Conservation (phyloP, 2,888 invertebrate species). For the Chrysina gloriosa region DNA sequence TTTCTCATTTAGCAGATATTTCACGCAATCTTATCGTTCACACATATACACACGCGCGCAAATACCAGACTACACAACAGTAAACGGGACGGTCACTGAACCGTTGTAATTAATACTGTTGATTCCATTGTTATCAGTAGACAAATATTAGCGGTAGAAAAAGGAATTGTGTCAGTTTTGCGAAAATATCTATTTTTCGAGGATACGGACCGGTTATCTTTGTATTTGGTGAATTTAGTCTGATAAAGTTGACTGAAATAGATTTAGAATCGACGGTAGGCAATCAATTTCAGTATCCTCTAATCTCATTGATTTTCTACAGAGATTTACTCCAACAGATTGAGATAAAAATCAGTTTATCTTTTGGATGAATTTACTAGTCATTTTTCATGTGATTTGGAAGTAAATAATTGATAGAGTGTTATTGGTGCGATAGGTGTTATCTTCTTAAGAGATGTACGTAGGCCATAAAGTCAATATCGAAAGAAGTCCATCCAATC, state of each 20-base stretch:
- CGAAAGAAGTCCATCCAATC: too few species aligned
- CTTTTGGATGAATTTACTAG: too few species aligned
- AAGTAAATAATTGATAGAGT: too few species aligned
- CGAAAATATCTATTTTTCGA: constrained; percentile 5
- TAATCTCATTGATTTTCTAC: not conserved
- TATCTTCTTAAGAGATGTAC: too few species aligned
- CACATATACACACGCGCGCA: not conserved
- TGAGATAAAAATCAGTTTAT: too few species aligned
- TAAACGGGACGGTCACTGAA: constrained; percentile 10
- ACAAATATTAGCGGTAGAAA: constrained; percentile 1
- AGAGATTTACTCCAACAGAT: not conserved
- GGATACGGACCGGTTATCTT: not conserved
- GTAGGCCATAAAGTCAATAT: too few species aligned
- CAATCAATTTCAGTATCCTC: not conserved
- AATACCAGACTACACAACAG: not conserved
- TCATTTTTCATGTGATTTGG: too few species aligned
- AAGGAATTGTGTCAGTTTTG: not conserved
- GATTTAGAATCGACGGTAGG: not conserved
- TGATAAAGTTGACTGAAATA: too few species aligned
- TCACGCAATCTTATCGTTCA: not conserved
- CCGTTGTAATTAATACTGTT: constrained; percentile 6
- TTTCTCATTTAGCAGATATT: too few species aligned
- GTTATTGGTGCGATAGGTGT: too few species aligned
- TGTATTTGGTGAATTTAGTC: not conserved
- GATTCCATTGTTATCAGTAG: not conserved